Percentiles rank a stretch among this genome's conserved stretches.
These are phyloP conservation scores for Petrocephalus schoutedeni DNA, from an alignment of 2,797 vertebrate species.

Conservation along the genomic window DNA sequence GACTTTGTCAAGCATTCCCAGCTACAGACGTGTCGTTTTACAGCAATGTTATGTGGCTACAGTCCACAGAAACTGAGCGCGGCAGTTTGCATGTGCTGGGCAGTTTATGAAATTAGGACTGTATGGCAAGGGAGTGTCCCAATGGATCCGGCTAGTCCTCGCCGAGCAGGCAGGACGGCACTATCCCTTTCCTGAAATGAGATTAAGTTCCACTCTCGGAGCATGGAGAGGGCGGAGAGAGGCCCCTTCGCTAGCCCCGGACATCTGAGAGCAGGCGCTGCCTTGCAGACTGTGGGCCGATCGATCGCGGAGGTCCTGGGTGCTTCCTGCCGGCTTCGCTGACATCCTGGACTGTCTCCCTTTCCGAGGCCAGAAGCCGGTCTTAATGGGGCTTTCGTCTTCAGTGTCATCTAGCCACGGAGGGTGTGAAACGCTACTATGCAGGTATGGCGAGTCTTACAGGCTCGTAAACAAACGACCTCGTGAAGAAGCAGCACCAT, in stretches of 20 bases:
- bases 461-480: not conserved
- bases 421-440: not conserved
- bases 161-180: not conserved
- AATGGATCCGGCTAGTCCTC: not conserved
- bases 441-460: not conserved
- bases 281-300: not conserved
- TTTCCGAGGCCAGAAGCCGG: not conserved
- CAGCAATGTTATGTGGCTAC: too few species aligned
- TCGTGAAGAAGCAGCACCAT: not conserved
- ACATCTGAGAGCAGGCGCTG: not conserved
- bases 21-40: not conserved
- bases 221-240: not conserved
- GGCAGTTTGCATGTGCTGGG: not conserved
- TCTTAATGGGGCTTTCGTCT: not conserved
- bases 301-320: not conserved
- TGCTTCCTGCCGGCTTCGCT: not conserved
- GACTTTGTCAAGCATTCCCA: not conserved
- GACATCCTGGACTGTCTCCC: not conserved
- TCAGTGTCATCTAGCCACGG: not conserved
- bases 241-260: not conserved
- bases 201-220: not conserved
- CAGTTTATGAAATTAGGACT: not conserved
- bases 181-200: not conserved
- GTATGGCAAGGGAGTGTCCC: not conserved
- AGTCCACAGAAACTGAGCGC: not conserved